Conservation (phyloP, 2,113 vertebrate species). For the Gasterosteus nipponicus region DNA sequence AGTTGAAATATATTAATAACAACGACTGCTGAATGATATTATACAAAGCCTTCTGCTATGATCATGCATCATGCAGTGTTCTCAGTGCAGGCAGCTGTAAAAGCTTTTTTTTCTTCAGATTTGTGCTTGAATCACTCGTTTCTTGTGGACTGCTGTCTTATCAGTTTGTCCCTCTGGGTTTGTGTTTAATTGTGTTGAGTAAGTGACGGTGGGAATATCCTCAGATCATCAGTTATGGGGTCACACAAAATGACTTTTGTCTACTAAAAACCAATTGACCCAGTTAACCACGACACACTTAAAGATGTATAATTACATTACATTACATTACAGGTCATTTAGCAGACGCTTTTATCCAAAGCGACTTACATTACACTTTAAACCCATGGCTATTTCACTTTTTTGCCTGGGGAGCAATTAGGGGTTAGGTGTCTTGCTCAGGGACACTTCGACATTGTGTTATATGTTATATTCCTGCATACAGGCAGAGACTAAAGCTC, state of each 20-base stretch:
- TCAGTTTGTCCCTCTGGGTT: conserved; percentile 33
- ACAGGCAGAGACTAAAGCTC: too few species aligned
- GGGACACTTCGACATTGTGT: too few species aligned
- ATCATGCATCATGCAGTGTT: not conserved
- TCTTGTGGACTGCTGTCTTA: conserved; percentile 27
- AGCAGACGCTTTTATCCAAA: too few species aligned
- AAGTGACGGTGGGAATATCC: not conserved
- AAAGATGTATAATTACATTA: too few species aligned
- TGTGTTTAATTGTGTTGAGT: conserved; percentile 7
- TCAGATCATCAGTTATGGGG: conserved; percentile 13
- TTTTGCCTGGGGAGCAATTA: too few species aligned
- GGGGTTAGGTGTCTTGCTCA: too few species aligned
- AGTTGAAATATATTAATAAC: conserved; percentile 54
- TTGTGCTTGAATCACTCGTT: conserved; percentile 10
- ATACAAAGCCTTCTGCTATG: conserved; percentile 34
- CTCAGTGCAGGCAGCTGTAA: conserved; percentile 12
- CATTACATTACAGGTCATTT: too few species aligned
- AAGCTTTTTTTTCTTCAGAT: not conserved
- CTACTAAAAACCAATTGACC: conserved; percentile 1
- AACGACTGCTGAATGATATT: conserved; percentile 34
- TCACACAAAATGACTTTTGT: not conserved
- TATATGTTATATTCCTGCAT: too few species aligned
- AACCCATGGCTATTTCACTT: too few species aligned
- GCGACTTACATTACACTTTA: too few species aligned
- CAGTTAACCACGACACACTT: not conserved